A percentile compares a stretch with the other conserved stretches of the same genome.
These are phyloP conservation scores for Riptortus pedestris DNA, from an alignment of 1,140 invertebrate genomes.

Conservation along the genomic window DNA sequence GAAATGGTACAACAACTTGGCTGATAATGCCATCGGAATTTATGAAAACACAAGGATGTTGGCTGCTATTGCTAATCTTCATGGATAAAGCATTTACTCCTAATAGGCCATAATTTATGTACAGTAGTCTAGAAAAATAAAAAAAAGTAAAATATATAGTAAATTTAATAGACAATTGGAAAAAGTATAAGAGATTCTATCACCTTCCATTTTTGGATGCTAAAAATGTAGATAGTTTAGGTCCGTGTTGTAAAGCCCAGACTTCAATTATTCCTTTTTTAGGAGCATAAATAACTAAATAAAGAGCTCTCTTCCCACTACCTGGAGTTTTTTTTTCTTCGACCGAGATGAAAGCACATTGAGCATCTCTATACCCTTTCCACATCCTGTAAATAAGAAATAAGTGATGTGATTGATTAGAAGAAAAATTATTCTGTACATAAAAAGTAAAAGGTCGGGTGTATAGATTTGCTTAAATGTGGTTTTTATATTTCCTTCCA, in stretches of 20 bases:
- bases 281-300: conserved; percentile 76
- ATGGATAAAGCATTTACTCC: conserved; percentile 43
- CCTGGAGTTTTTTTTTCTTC: conserved; percentile 44
- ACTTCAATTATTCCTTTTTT: conserved; percentile 76
- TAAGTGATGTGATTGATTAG: not conserved
- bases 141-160: not conserved
- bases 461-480: no score
- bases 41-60: conserved; percentile 65
- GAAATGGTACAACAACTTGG: conserved; percentile 78
- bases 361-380: conserved; percentile 73
- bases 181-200: not conserved
- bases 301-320: conserved; percentile 48
- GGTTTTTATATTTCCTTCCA: no score
- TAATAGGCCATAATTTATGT: conserved; percentile 67
- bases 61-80: conserved; percentile 41
- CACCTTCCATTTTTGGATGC: conserved; percentile 67
- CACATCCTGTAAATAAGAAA: conserved; percentile 32
- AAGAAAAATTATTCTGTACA: no score
- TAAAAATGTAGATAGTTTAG: conserved; percentile 78
- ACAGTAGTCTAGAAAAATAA: conserved; percentile 47
- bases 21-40: conserved; percentile 69
- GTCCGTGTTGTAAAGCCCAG: conserved; percentile 74
- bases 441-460: no score
- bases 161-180: no score
- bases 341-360: conserved; percentile 79